Conservation (phyloP, 2,113 vertebrate genomes). For the Patagioenas fasciata region DNA sequence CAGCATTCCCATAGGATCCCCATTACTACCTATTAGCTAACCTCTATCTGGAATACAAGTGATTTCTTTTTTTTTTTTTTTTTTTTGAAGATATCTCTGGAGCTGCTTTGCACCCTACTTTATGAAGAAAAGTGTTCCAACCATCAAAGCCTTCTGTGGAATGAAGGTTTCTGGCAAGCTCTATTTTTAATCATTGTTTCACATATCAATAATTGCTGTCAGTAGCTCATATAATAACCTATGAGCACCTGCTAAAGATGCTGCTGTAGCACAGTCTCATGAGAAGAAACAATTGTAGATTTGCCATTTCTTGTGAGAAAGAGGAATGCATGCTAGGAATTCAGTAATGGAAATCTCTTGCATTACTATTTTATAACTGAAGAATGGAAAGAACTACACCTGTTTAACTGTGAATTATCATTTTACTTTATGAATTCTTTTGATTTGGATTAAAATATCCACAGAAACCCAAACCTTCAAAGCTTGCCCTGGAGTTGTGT, state of each 20-base stretch:
- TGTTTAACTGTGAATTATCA: neutral
- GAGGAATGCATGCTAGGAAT: neutral
- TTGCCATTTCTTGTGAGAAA: neutral
- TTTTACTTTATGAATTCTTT: neutral
- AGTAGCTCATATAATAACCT: neutral
- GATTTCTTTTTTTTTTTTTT: neutral
- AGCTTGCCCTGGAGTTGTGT: neutral
- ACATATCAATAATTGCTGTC: neutral
- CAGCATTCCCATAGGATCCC: neutral
- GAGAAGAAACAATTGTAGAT: neutral
- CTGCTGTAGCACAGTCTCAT: neutral
- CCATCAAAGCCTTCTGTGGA: neutral
- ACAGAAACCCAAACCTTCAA: neutral
- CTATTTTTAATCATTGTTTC: neutral
- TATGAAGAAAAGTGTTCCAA: neutral
- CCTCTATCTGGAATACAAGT: neutral
- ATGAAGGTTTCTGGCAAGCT: neutral
- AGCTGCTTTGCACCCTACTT: neutral
- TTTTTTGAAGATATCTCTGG: neutral
- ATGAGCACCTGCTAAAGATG: neutral
- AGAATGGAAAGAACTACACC: neutral
- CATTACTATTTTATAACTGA: neutral
- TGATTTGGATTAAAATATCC: neutral
- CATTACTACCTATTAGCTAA: neutral
- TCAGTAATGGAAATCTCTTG: neutral